These are phyloP conservation scores for Strigamia transsilvanica DNA, from an alignment of 2,888 invertebrate genomes.

Conservation along the genomic window DNA sequence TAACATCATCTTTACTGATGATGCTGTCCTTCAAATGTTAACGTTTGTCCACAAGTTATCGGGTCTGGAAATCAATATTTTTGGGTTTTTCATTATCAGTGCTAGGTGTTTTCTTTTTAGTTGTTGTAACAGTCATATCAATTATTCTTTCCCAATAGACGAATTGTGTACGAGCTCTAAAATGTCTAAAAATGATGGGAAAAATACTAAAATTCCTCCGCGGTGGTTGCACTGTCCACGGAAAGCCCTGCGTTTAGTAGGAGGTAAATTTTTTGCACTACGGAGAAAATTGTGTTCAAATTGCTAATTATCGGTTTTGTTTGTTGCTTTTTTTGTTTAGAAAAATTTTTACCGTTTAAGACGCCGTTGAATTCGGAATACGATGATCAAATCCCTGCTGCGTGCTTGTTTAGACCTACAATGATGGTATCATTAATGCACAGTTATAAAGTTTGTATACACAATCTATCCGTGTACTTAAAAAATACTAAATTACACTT, in stretches of 20 bases:
- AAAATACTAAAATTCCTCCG: conserved; percentile 70
- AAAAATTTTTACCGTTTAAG: conserved; percentile 92
- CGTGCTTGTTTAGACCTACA: conserved; percentile 82
- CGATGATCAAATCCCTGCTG: conserved; percentile 83
- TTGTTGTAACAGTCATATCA: too few species aligned
- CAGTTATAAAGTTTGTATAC: conserved; percentile 73
- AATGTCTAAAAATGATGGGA: conserved; percentile 21
- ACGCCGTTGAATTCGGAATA: conserved; percentile 87
- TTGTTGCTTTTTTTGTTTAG: conserved; percentile 63
- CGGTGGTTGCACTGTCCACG: conserved; percentile 90
- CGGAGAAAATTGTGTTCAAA: not conserved
- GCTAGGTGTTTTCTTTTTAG: too few species aligned
- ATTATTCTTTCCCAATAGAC: not conserved
- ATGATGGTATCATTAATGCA: conserved; percentile 86
- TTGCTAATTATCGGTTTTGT: conserved; percentile 17
- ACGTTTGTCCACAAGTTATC: too few species aligned
- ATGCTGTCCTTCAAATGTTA: too few species aligned
- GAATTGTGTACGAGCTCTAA: conserved; percentile 62
- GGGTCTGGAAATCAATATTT: too few species aligned
- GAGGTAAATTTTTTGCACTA: conserved; percentile 54
- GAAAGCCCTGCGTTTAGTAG: conserved; percentile 75
- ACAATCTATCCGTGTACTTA: not conserved
- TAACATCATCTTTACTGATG: too few species aligned
- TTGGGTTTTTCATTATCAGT: too few species aligned
- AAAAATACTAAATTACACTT: not conserved